Evolutionary conservation across 2,888 invertebrate species (phyloP), one percentile per base, ranked within the genome.

Genomic region (Marronus borbonicus): DNA sequence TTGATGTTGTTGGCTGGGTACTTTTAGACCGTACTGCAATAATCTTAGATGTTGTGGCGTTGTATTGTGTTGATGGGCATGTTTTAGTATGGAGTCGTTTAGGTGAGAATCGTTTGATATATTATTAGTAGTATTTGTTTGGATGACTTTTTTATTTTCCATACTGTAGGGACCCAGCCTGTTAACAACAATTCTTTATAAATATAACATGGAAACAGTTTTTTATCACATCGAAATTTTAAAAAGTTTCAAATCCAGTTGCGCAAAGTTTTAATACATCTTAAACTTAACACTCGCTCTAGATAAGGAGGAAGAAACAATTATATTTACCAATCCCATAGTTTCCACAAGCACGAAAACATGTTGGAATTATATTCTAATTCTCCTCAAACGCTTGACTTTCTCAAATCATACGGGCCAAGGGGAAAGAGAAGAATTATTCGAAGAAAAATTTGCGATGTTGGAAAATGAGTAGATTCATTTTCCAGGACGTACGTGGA

Each of bases 31-130:
- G 81, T 91, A 91, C 83, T 91, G 91, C 83, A 90, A 88, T 74
- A 90, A 86, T 82, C 90, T 90, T 81, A 91, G 90, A 80, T 90
- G 90, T 85, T 90, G 91, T 75, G 90, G 90, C 69, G 90, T 89
- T 76, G 90, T 90, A 80, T 91, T 90, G 82, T 92, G 92, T 81
- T 91, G 88, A 82, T 92, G 92, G 81, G 90, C 90, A 84, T 91
- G 90, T 85, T 92, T 91, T 87, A 84, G 84, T 79, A 85, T 83
- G 60, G 85, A 80, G 80, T 86, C 85, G 75, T 85, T 76, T 17
- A 64, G 55, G 8, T 77, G 79, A 60, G 72, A 76, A 76, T 84
- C 86, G 80, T 84, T 84, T 55, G 80, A 78, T 78, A 81, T 78
- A 52, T 80, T 77, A 76, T 60, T 81, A 76, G 82, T 80, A 78